A percentile compares a stretch with the other conserved stretches of the same genome.
These are phyloP conservation scores for Cataglyphis hispanica DNA, from an alignment of 1,140 invertebrate genomes.

Conservation along the genomic window DNA sequence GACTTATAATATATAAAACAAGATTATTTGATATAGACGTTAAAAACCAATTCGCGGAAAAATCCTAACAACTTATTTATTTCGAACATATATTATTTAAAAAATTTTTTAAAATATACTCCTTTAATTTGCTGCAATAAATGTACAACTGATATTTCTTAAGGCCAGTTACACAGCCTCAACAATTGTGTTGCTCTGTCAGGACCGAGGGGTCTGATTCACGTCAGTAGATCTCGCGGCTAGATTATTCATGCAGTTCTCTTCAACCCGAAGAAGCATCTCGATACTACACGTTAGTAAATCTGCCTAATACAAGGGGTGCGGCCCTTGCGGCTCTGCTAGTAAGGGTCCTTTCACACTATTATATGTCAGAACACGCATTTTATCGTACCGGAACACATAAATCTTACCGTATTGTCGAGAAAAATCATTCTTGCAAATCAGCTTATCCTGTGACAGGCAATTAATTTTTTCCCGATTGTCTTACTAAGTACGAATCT, in stretches of 20 bases:
- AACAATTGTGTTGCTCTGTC: constrained; percentile 26
- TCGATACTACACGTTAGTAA: constrained; percentile 76
- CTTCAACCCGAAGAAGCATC: constrained; percentile 73
- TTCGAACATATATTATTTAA: constrained; percentile 15
- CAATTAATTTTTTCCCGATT: constrained; percentile 49
- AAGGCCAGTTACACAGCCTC: constrained; percentile 62
- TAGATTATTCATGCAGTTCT: constrained; percentile 74
- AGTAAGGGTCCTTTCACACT: constrained; percentile 71
- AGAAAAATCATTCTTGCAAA: constrained; percentile 48
- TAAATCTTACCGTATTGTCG: constrained; percentile 69
- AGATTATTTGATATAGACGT: not conserved
- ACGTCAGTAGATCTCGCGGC: constrained; percentile 72
- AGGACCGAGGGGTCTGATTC: constrained; percentile 65
- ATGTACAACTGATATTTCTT: constrained; percentile 57
- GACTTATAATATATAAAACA: not conserved
- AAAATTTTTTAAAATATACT: constrained; percentile 7
- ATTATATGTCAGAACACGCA: constrained; percentile 13
- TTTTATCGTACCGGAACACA: constrained; percentile 62
- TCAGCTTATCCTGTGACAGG: constrained; percentile 22
- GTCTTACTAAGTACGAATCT: not conserved
- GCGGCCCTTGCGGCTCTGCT: constrained; percentile 56
- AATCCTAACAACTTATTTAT: not conserved
- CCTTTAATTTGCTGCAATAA: constrained; percentile 23
- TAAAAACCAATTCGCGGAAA: not conserved
- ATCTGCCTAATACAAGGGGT: constrained; percentile 77